These are phyloP conservation scores for Phaetusa simplex DNA, from an alignment of 2,113 vertebrate genomes.

Conservation along the genomic window DNA sequence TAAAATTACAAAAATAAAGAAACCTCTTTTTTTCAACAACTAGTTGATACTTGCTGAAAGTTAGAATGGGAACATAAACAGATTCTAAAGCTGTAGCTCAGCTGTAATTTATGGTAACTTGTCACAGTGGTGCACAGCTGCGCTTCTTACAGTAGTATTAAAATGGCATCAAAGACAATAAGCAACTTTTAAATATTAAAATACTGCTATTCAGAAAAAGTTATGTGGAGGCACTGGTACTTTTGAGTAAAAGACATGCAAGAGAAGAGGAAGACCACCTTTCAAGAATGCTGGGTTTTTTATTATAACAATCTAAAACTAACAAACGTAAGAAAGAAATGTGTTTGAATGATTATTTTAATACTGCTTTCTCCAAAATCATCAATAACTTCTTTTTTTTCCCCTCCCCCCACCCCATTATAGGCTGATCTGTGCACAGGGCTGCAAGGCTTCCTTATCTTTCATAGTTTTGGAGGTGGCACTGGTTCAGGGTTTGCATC, in stretches of 20 bases:
- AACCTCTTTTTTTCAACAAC: background rate
- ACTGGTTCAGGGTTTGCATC: slow-evolving; percentile 73
- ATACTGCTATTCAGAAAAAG: background rate
- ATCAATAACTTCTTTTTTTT: background rate
- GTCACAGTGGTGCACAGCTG: background rate
- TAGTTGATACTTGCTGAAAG: background rate
- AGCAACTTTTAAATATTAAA: background rate
- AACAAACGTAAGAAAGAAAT: background rate
- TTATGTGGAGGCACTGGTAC: background rate
- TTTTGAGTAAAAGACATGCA: background rate
- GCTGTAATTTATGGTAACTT: background rate
- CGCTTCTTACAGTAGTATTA: background rate
- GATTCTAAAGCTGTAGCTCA: background rate
- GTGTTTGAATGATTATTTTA: background rate
- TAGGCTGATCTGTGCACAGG: slow-evolving; percentile 67
- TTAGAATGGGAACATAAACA: background rate
- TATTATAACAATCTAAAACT: background rate
- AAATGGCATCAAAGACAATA: background rate
- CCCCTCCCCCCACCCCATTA: background rate
- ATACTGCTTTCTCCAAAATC: background rate
- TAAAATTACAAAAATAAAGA: background rate
- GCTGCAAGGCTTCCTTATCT: slow-evolving; percentile 75
- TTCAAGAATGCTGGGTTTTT: background rate
- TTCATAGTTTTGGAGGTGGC: slow-evolving; percentile 72
- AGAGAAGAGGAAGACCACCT: background rate